Conservation (phyloP, 1,140 invertebrate genomes). For the Asobara japonica region DNA sequence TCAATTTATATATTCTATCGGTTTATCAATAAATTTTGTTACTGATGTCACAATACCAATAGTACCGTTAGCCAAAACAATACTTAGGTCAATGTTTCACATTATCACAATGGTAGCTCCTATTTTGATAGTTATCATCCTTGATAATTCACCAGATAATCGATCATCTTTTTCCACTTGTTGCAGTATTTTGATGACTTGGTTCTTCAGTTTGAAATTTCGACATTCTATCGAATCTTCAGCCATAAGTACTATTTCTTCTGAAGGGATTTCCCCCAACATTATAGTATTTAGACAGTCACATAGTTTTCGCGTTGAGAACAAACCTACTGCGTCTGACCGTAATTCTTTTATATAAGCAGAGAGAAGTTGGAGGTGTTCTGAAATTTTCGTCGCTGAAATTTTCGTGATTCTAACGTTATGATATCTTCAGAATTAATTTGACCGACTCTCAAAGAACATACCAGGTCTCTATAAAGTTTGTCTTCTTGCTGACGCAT, state of each 20-base stretch:
- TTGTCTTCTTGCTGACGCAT: slow-evolving; percentile 40
- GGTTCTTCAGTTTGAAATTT: background rate
- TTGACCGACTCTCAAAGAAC: slow-evolving; percentile 30
- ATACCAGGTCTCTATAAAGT: slow-evolving; percentile 33
- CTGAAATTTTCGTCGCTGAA: slow-evolving; percentile 22
- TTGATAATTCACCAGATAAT: slow-evolving; percentile 1
- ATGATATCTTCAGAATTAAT: slow-evolving; percentile 27
- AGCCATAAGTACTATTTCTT: background rate
- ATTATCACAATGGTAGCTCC: slow-evolving; percentile 17
- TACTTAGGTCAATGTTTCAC: slow-evolving; percentile 9
- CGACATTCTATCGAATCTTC: slow-evolving; percentile 10
- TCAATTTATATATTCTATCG: background rate
- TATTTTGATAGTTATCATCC: background rate
- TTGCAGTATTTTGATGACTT: background rate
- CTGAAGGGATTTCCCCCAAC: slow-evolving; percentile 1
- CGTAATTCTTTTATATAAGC: no score
- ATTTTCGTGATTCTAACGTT: slow-evolving; percentile 30
- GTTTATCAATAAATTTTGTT: background rate
- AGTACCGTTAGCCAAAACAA: slow-evolving; percentile 14
- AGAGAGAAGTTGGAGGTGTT: no score
- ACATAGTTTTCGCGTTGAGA: no score
- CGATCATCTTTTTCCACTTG: background rate
- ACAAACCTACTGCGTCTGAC: no score
- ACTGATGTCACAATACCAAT: slow-evolving; percentile 10
- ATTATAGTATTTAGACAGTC: slow-evolving; percentile 16